phyloP scores from a whole-genome alignment of 64 coral and sea anemone genomes.

The Pocillopora verrucosa region DNA sequence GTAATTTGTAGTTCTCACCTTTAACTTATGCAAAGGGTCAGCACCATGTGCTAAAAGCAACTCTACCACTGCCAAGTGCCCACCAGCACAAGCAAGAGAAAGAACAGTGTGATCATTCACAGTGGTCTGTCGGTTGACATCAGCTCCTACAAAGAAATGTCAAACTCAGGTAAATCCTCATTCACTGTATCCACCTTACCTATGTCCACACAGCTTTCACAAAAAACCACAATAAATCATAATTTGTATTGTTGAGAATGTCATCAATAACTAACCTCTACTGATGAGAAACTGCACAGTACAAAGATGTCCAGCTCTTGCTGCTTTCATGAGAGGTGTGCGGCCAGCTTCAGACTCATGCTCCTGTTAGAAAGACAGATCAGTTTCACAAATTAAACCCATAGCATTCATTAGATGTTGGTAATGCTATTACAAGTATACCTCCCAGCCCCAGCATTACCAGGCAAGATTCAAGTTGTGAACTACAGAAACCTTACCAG shows the following conservation, averaged over 20 bases:
- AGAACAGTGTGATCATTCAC: conserved; percentile 97
- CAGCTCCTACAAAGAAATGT: conserved; percentile 63
- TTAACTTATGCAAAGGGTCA: conserved; percentile 89
- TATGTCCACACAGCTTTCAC: not conserved
- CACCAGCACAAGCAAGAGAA: conserved; percentile 97
- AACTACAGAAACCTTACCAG: conserved; percentile 40
- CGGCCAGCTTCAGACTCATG: conserved; percentile 98
- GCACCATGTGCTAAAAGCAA: conserved; percentile 95
- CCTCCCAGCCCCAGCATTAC: not conserved
- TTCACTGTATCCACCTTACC: not conserved
- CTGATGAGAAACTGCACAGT: conserved; percentile 99
- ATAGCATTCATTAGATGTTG: no score
- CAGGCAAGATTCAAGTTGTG: not conserved
- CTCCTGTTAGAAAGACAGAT: conserved; percentile 52
- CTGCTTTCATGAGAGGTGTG: conserved; percentile 99
- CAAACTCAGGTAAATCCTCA: not conserved
- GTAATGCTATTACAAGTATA: no score
- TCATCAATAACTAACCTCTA: conserved; percentile 62
- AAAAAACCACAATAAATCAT: not conserved
- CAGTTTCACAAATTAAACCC: not conserved
- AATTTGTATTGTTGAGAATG: no score
- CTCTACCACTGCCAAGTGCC: conserved; percentile 93
- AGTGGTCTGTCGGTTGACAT: conserved; percentile 88
- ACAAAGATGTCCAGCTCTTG: conserved; percentile 93
- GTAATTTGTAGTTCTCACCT: conserved; percentile 47